Evolutionary conservation across 1,140 invertebrate genomes (phyloP).

Genomic region (Dreissena rostriformis): DNA sequence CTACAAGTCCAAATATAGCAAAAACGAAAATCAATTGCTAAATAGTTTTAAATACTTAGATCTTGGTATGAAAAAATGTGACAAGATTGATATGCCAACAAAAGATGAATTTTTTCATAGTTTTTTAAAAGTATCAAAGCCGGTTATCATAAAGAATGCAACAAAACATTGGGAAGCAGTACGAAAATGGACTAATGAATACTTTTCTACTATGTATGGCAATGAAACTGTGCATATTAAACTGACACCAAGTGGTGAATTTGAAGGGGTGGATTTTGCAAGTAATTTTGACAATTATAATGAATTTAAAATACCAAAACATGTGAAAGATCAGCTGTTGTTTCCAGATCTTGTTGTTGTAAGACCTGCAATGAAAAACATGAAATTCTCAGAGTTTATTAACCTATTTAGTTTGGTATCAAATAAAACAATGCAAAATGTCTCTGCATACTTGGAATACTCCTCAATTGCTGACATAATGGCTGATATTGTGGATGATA

Average conservation of each 20-base stretch:
- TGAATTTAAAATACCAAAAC: conserved; percentile 69
- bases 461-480: conserved; percentile 75
- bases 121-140: conserved; percentile 75
- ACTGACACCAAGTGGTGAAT: conserved; percentile 74
- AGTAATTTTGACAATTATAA: conserved; percentile 70
- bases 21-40: conserved; percentile 21
- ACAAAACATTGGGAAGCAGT: conserved; percentile 71
- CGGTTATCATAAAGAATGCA: conserved; percentile 74
- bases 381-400: conserved; percentile 77
- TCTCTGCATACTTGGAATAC: conserved; percentile 79
- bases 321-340: conserved; percentile 65
- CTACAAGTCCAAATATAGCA: not conserved
- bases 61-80: conserved; percentile 66
- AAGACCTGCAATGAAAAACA: conserved; percentile 71
- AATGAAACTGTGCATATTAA: conserved; percentile 74
- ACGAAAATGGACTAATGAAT: conserved; percentile 76
- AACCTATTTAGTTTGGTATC: conserved; percentile 70
- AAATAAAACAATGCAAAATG: conserved; percentile 60
- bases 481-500: conserved; percentile 72
- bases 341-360: conserved; percentile 78
- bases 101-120: conserved; percentile 72
- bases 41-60: conserved; percentile 20
- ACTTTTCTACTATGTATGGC: conserved; percentile 69
- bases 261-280: conserved; percentile 76
- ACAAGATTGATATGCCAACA: conserved; percentile 63